Percentiles rank a stretch among this genome's conserved stretches.
phyloP scores from a whole-genome alignment of 2,797 vertebrate genomes.

The Somateria mollissima region DNA sequence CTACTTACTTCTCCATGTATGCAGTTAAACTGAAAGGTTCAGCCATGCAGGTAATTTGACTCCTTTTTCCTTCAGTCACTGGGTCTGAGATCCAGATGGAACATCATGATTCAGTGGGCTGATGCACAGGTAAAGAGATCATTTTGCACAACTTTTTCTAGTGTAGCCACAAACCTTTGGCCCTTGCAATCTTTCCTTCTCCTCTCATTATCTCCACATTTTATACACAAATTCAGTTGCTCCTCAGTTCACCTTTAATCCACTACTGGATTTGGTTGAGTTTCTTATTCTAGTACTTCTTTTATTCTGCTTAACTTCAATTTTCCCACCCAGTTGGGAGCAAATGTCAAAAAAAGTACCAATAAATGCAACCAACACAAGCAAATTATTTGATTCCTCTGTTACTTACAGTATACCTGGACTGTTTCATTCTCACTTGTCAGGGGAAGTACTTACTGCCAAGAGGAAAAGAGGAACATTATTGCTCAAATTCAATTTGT shows the following conservation, averaged over 20 bases:
- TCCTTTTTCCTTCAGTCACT: not conserved
- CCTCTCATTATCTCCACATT: not conserved
- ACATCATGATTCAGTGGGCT: not conserved
- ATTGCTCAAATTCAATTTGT: not conserved
- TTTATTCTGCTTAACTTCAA: not conserved
- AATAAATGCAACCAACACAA: constrained; percentile 3
- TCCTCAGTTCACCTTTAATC: not conserved
- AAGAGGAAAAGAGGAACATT: constrained; percentile 30
- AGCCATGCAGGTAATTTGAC: not conserved
- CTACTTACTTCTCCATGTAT: not conserved
- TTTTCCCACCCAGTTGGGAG: not conserved
- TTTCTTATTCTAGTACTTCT: not conserved
- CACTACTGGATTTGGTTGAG: not conserved
- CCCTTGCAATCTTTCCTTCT: not conserved
- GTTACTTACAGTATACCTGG: not conserved
- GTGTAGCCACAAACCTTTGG: not conserved
- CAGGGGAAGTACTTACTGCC: constrained; percentile 6
- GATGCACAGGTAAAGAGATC: not conserved
- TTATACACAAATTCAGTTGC: not conserved
- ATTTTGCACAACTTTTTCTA: not conserved
- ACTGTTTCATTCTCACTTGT: constrained; percentile 39
- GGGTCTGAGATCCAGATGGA: not conserved
- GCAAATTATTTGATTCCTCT: constrained; percentile 17
- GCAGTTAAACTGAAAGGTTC: not conserved
- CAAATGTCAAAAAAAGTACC: not conserved